Conservation (phyloP, 1,140 invertebrate species). For the Dysdera silvatica region DNA sequence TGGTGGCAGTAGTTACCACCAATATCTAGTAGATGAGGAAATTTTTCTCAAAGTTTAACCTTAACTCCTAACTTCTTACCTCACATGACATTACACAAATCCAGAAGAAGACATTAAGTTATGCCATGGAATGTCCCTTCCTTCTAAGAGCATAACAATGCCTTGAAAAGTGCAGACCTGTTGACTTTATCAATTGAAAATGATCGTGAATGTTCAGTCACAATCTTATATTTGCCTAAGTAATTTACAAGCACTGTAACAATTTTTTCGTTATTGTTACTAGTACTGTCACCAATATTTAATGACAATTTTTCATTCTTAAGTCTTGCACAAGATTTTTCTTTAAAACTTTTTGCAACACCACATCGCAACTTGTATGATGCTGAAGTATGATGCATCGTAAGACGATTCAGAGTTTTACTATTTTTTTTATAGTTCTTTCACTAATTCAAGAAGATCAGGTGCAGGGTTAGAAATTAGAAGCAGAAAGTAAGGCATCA, state of each 20-base stretch:
- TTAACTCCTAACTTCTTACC: constrained; percentile 36
- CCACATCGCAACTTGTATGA: constrained; percentile 13
- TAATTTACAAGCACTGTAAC: constrained; percentile 1
- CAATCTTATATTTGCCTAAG: not conserved
- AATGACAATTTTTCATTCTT: not conserved
- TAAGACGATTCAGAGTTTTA: not conserved
- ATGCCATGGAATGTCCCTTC: not conserved
- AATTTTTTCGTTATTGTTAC: not conserved
- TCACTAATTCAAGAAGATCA: not conserved
- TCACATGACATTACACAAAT: constrained; percentile 37
- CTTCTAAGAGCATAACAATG: not conserved
- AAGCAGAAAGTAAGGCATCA: too few relatives aligned
- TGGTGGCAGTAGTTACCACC: constrained; percentile 38
- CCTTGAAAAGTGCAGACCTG: not conserved
- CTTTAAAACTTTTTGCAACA: constrained; percentile 3
- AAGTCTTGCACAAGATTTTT: not conserved
- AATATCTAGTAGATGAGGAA: constrained; percentile 35
- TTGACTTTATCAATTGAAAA: constrained; percentile 1
- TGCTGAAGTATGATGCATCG: not conserved
- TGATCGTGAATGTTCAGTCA: constrained; percentile 8
- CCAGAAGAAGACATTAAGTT: constrained; percentile 36
- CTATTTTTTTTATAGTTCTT: not conserved
- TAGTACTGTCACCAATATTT: constrained; percentile 10
- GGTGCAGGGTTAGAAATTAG: too few relatives aligned
- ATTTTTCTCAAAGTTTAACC: constrained; percentile 25